Evolutionary conservation across 2,797 vertebrate species (phyloP).

Genomic region (Lerista edwardsae): DNA sequence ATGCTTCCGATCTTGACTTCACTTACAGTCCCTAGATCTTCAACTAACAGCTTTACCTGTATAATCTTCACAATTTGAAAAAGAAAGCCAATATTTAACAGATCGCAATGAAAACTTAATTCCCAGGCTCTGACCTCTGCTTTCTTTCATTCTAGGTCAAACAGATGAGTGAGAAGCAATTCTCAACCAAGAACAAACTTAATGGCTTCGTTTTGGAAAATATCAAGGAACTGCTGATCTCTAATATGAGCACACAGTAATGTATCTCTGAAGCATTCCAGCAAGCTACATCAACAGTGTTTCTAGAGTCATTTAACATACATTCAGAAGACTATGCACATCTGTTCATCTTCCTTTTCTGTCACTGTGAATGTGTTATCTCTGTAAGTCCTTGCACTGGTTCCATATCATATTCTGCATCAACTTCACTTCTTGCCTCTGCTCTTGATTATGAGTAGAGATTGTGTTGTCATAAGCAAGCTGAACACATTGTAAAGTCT

Average conservation of each 20-base stretch:
- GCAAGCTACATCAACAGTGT: neutral
- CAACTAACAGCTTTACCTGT: neutral
- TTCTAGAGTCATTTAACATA: neutral
- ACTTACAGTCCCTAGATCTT: neutral
- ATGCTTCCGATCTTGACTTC: neutral
- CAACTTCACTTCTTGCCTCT: neutral
- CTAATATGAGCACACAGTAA: too few species aligned
- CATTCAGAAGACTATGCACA: neutral
- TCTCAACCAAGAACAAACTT: conserved; percentile 21
- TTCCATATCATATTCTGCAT: neutral
- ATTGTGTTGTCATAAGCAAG: neutral
- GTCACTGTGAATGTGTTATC: neutral
- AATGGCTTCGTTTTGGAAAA: too few species aligned
- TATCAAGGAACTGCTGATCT: too few species aligned
- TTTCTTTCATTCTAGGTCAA: neutral
- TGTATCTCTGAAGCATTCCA: too few species aligned
- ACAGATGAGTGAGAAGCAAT: conserved; percentile 6
- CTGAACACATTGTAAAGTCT: neutral
- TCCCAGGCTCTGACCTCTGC: neutral
- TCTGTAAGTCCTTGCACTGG: neutral
- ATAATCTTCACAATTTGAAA: neutral
- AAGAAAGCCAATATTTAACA: neutral
- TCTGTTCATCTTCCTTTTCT: neutral
- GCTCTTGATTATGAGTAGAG: neutral
- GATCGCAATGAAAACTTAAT: neutral